Evolutionary conservation across 2,113 vertebrate genomes (phyloP), one percentile per base, ranked within the genome.

Genomic region (Steatornis caripensis): DNA sequence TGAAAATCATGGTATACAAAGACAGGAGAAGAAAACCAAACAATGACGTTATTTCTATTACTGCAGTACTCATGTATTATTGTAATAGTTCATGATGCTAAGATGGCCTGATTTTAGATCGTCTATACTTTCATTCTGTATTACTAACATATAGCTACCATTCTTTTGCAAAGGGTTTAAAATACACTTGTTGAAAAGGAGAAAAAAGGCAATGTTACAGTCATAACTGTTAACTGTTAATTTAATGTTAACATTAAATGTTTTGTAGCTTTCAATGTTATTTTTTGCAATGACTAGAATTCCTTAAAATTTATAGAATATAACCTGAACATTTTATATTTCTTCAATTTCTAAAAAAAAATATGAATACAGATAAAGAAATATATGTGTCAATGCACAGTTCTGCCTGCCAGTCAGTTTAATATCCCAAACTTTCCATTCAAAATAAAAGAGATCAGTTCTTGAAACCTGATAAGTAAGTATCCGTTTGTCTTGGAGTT

Each of bases 1-100:
- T 71, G 66, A 94, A 95, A 93, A 74, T 69, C 39, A 87, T 72
- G 65, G 46, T 27, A 89, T 64, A 64, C 22, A 85, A 82, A 71
- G 30, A 60, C 92, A 94, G 75, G 21, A 84, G 60, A 92, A 69
- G 45, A 90, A 96, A 95, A 95, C 85, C 53, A 49, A 91, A 53
- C 39, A 89, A 54, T 48, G 6, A 84, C 36, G 29, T 91, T 87
- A 85, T 64, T 90, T 90, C 21, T 93, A 10, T 66, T n/a, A 76
- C 19, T 69, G 45, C 19, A 72, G 61, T 77, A 60, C 10, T 93
- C 1, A 0, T 43, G 23, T 62, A 49, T 53, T 55, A 37, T 18
- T 61, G 6, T 49, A 75, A 53, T 29, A 89, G 19, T 39, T 89
- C 17, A 41, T 24, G 54, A 62, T 54, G 45, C 6, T 46, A 57